Percentiles rank a stretch among this genome's conserved stretches.
phyloP scores from a whole-genome alignment of 2,797 vertebrate genomes.

The Lates japonicus region DNA sequence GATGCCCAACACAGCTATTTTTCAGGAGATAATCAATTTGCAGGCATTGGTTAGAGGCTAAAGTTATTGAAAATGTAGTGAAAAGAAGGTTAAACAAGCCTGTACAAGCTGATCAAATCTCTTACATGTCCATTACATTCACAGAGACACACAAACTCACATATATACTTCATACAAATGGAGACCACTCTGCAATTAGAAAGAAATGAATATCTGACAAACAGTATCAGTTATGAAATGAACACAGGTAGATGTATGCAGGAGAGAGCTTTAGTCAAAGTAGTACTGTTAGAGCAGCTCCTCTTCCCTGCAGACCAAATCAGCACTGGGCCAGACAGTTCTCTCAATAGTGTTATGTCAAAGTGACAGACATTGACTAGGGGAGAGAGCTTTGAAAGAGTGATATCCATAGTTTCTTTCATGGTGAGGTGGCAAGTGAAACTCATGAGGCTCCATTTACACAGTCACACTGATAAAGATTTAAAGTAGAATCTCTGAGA shows the following conservation, averaged over 20 bases:
- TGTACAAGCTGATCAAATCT: neutral
- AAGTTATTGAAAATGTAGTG: neutral
- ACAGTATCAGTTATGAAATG: neutral
- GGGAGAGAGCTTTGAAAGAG: constrained; percentile 30
- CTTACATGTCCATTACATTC: neutral
- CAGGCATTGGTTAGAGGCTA: neutral
- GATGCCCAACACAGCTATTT: no score
- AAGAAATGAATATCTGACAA: neutral
- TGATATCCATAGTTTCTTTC: constrained; percentile 36
- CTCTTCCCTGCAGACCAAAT: neutral
- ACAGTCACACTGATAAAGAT: constrained; percentile 9
- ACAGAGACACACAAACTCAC: neutral
- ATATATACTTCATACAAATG: neutral
- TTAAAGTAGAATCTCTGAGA: constrained; percentile 19
- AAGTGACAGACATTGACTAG: constrained; percentile 41
- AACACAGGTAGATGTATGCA: neutral
- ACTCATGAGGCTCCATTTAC: constrained; percentile 21
- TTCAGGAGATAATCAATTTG: neutral
- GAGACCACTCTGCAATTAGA: neutral
- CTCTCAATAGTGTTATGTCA: constrained; percentile 26
- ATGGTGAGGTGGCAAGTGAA: constrained; percentile 51
- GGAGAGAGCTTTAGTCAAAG: neutral
- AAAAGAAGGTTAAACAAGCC: neutral
- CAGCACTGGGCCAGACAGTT: constrained; percentile 32
- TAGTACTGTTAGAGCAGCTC: neutral